A percentile compares a stretch with the other conserved stretches of the same genome.
These are phyloP conservation scores for Cochlearius cochlearius DNA, from an alignment of 2,113 vertebrate species.

Conservation along the genomic window DNA sequence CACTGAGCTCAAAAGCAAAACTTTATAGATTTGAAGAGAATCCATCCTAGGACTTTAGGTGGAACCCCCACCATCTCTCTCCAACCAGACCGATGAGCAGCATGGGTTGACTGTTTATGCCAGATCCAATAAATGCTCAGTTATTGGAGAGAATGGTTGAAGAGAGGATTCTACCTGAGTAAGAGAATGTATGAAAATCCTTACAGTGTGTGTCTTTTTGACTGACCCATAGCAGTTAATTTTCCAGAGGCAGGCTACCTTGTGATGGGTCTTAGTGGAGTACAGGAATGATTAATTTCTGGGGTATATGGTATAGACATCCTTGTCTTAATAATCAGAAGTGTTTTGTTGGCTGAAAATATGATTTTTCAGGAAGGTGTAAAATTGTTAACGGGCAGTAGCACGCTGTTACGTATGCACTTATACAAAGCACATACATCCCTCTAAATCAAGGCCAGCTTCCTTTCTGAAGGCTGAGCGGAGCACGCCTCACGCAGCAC, in stretches of 20 bases:
- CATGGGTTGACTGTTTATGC: not conserved
- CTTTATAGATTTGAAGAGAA: not conserved
- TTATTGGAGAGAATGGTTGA: not conserved
- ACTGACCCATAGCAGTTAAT: not conserved
- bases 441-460: not conserved
- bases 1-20: not conserved
- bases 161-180: not conserved
- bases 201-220: not conserved
- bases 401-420: not conserved
- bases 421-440: not conserved
- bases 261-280: not conserved
- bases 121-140: not conserved
- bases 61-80: not conserved
- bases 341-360: not conserved
- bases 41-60: not conserved
- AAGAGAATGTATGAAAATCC: not conserved
- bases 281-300: not conserved
- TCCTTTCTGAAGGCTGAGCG: not conserved
- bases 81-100: not conserved
- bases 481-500: rapidly evolving
- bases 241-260: not conserved
- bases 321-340: not conserved
- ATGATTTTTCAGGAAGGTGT: not conserved
- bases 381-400: not conserved
- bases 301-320: not conserved